Percentiles rank a stretch among this genome's conserved stretches.
phyloP scores from a whole-genome alignment of 2,797 vertebrate species.

The Melanogrammus aeglefinus region DNA sequence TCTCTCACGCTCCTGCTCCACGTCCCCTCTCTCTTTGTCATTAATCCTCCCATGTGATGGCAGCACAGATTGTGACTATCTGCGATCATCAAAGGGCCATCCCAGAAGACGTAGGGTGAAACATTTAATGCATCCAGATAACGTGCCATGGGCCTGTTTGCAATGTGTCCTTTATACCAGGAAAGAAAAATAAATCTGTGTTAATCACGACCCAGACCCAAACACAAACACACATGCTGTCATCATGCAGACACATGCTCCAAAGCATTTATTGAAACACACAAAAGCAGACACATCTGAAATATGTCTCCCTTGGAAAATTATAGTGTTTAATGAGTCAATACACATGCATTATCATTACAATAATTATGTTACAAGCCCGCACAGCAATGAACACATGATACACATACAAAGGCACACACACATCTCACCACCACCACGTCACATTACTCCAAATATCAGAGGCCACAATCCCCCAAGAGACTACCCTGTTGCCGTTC shows the following conservation, averaged over 20 bases:
- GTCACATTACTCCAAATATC: background rate
- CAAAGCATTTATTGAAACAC: too few relatives aligned
- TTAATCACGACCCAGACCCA: conserved; percentile 45
- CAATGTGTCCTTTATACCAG: conserved; percentile 68
- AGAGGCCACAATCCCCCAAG: background rate
- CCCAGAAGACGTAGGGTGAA: conserved; percentile 49
- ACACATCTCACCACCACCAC: background rate
- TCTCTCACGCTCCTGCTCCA: background rate
- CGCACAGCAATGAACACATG: background rate
- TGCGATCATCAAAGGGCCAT: conserved; percentile 62
- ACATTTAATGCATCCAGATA: conserved; percentile 62
- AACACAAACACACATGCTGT: too few relatives aligned
- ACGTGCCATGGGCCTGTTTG: conserved; percentile 63
- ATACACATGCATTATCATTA: background rate
- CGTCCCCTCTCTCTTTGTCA: conserved; percentile 11
- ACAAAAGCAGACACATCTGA: too few relatives aligned
- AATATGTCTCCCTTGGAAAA: too few relatives aligned
- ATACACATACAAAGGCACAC: background rate
- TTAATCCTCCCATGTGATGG: conserved; percentile 16
- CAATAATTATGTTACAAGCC: background rate
- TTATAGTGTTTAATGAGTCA: too few relatives aligned
- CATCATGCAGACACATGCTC: too few relatives aligned
- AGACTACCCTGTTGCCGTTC: background rate
- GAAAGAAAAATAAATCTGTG: conserved; percentile 58
- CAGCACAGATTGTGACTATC: conserved; percentile 27